Conservation (phyloP, 2,113 vertebrate species). For the Cochlearius cochlearius region DNA sequence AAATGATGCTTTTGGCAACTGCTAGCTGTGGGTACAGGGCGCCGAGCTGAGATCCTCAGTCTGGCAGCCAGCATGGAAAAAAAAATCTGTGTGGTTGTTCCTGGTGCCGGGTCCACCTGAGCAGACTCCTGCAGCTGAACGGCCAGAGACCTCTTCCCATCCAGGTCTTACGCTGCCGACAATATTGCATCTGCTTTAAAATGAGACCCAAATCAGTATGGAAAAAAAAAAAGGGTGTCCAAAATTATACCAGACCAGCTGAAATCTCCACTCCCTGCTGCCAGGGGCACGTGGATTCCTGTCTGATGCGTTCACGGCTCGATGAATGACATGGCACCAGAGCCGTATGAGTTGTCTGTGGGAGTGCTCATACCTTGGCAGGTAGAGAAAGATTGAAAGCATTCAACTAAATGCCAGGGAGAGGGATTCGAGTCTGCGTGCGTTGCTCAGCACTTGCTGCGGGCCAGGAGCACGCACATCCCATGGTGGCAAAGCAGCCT, state of each 20-base stretch:
- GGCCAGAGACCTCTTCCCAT: neutral
- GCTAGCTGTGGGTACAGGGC: neutral
- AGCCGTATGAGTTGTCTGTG: neutral
- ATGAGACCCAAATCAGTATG: neutral
- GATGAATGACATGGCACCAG: neutral
- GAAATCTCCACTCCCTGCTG: neutral
- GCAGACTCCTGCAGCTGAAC: neutral
- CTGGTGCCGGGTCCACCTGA: neutral
- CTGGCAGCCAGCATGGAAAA: neutral
- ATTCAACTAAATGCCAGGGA: neutral
- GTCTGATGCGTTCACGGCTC: neutral
- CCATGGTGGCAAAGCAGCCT: neutral
- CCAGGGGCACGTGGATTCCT: neutral
- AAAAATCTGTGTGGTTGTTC: neutral
- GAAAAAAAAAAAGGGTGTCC: neutral
- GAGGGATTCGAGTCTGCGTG: neutral
- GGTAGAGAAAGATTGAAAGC: neutral
- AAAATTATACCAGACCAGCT: neutral
- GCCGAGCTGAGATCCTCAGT: neutral
- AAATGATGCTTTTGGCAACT: neutral
- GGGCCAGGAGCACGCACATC: neutral
- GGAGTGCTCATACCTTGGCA: neutral
- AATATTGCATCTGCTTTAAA: neutral
- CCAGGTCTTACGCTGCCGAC: neutral
- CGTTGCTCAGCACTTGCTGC: neutral